Base-by-base conservation (phyloP, 2,797 vertebrate genomes). In the Muscicapa striata region DNA sequence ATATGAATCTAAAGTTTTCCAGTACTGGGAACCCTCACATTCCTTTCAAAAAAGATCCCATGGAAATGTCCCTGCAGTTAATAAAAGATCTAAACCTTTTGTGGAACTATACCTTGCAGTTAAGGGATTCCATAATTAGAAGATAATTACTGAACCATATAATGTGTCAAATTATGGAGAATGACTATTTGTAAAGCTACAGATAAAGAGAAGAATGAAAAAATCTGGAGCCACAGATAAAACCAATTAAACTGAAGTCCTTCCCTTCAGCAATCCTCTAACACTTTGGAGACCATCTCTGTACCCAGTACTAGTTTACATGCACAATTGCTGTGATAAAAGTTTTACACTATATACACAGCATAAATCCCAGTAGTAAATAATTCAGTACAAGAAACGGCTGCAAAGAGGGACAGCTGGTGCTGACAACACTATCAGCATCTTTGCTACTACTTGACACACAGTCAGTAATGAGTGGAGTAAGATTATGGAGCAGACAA, bases 281-380 rank as follows among this genome's bases (percentile, higher is more conserved):
- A 79, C 72, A 70, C 95, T 87, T 78, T 4, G 15, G 95, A 94
- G 93, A 95, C 91, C 58, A 61, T 40, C 83, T 91, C 68, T 32
- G 32, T 78, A 92, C 52, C 84, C 84, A 67, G 57, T 9, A 72
- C 84, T 85, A 62, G 91, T 86, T 96, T 94, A 82, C 74, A 69
- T 17, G 63, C 79, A 83, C 89, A 74, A 89, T 13, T 46, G 76
- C 74, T 54, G 70, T 23, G 79, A 96, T 93, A 90, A 95, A 96
- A 93, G 55, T 89, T 91, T 87, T 83, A 91, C 70, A 38, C 76
- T 82, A 61, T 62, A 93, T 46, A 91, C 74, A 83, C 34, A 89
- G 92, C 61, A 81, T 63, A 93, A 96, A 94, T 93, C 96, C 89
- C 93, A 90, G 78, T 4, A 95, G 89, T 96, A 96, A 96, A 96